Conservation (phyloP, 2,797 vertebrate species). For the Amazona finschi region DNA sequence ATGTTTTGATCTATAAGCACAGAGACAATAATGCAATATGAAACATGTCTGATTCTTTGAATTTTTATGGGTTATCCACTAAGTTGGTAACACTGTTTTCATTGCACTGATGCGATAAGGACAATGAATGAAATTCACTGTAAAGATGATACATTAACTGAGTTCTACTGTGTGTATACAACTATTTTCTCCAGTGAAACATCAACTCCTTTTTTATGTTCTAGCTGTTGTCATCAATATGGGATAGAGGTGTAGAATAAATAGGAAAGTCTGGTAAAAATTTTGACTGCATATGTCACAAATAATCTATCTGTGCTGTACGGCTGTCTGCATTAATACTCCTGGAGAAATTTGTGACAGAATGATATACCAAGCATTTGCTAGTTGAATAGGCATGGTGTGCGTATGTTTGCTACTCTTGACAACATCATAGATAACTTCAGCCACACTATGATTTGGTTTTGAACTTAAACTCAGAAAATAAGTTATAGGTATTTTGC, state of each 20-base stretch:
- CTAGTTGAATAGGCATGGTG: neutral
- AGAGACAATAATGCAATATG: neutral
- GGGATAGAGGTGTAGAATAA: neutral
- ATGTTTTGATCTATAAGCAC: neutral
- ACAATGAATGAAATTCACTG: neutral
- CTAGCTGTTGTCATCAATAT: neutral
- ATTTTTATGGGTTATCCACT: neutral
- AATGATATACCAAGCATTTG: neutral
- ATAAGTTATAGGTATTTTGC: neutral
- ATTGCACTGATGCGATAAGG: fast-evolving
- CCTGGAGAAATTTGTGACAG: neutral
- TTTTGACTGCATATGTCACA: neutral
- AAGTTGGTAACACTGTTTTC: neutral
- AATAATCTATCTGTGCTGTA: neutral
- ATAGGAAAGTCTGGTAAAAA: neutral
- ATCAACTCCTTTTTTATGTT: neutral
- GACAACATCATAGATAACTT: neutral
- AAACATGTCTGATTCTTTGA: neutral
- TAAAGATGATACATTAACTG: neutral
- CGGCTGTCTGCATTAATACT: neutral
- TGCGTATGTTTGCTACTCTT: neutral
- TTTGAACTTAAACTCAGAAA: neutral
- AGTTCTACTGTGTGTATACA: neutral
- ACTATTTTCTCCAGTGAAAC: neutral
- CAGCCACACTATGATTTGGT: neutral